Percentiles rank a stretch among this genome's conserved stretches.
Evolutionary conservation across 37 sponge, comb jelly and placozoan genomes (phyloP).

Genomic region (Tethya wilhelma): DNA sequence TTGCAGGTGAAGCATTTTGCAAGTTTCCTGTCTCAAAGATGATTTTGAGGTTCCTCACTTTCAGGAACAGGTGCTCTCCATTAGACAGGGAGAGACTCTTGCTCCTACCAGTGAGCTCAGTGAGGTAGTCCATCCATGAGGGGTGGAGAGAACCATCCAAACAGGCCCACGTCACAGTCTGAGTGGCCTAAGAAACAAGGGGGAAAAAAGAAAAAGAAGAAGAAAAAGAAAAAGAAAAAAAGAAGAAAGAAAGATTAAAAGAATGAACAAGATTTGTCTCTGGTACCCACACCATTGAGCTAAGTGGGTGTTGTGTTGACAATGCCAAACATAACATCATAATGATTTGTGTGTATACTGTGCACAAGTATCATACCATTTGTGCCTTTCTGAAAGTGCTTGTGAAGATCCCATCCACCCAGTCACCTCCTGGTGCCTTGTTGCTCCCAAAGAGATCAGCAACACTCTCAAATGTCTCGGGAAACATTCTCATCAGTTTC

Average conservation of each 20-base stretch:
- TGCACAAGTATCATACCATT: constrained; percentile 47
- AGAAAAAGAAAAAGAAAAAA: too few species aligned
- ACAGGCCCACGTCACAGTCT: constrained; percentile 66
- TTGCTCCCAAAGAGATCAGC: constrained; percentile 65
- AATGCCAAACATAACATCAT: too few species aligned
- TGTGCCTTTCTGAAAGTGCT: constrained; percentile 77
- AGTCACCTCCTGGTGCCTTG: constrained; percentile 42
- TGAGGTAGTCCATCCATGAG: constrained; percentile 47
- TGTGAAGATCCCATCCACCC: constrained; percentile 86
- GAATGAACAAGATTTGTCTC: too few species aligned
- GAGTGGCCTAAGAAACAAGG: constrained; percentile 43
- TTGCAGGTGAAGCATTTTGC: constrained; percentile 59
- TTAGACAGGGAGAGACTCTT: constrained; percentile 52
- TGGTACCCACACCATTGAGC: too few species aligned
- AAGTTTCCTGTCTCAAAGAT: constrained; percentile 82
- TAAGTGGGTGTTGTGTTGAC: too few species aligned
- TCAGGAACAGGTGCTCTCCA: constrained; percentile 74
- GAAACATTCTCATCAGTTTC: constrained; percentile 58
- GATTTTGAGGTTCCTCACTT: constrained; percentile 51
- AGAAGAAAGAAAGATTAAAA: too few species aligned
- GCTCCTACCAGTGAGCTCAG: constrained; percentile 27
- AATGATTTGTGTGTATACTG: too few species aligned
- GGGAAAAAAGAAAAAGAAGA: not conserved
- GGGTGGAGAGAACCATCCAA: constrained; percentile 57
- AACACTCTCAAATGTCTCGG: constrained; percentile 43